A percentile compares a stretch with the other conserved stretches of the same genome.
phyloP scores from a whole-genome alignment of 2,888 invertebrate genomes.

The Atherix ibis region DNA sequence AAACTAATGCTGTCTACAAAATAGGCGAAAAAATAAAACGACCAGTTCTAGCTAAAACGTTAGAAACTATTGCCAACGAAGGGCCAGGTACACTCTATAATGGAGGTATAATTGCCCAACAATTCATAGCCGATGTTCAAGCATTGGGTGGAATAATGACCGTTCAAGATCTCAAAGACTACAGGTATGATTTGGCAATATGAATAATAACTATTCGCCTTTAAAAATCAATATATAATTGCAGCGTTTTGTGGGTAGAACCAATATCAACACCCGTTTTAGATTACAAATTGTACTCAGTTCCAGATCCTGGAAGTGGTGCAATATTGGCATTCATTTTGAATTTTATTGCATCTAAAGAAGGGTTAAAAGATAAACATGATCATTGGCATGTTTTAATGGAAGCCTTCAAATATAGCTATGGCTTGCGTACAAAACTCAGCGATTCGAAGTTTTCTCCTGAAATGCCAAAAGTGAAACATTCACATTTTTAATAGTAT shows the following conservation, averaged over 20 bases:
- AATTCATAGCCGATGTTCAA: not conserved
- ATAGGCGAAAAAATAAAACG: not conserved
- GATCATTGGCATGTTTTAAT: conserved; percentile 59
- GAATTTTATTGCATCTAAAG: conserved; percentile 50
- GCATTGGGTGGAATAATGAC: conserved; percentile 1
- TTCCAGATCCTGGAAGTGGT: conserved; percentile 77
- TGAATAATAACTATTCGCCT: not conserved
- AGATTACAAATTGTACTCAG: conserved; percentile 53
- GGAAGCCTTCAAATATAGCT: conserved; percentile 86
- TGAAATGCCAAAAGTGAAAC: too few relatives aligned
- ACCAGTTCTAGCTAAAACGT: not conserved
- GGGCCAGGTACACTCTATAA: not conserved
- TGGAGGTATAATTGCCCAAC: conserved; percentile 1
- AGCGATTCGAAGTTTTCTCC: conserved; percentile 48
- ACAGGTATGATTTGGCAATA: conserved; percentile 1
- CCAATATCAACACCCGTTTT: conserved; percentile 42
- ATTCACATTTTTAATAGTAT: too few relatives aligned
- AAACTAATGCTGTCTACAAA: not conserved
- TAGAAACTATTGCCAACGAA: conserved; percentile 1
- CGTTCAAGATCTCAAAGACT: not conserved
- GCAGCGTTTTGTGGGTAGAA: conserved; percentile 41
- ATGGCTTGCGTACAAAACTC: conserved; percentile 66
- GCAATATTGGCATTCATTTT: conserved; percentile 65
- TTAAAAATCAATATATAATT: conserved; percentile 1
- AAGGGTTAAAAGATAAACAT: conserved; percentile 13